Base-by-base conservation (phyloP, 2,888 invertebrate species). In the Pachymerium ferrugineum region DNA sequence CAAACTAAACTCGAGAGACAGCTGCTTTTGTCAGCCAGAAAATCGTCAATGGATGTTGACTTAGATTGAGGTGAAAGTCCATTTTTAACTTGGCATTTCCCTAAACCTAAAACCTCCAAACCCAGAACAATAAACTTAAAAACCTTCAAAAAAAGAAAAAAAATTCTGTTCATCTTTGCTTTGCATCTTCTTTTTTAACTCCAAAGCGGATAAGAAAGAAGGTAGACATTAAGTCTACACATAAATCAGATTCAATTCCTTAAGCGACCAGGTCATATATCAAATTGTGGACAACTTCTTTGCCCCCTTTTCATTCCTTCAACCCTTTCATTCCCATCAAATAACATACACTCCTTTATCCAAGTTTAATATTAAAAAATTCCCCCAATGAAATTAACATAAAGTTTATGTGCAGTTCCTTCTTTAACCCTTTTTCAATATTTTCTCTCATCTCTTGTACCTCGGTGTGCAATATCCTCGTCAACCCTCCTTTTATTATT, bases 211-310 rank as follows among this genome's bases (percentile, higher is more conserved):
- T 47, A 22, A 47, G 22, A 47, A 22, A 47, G 47, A 22, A 47
- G 47, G n/a, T 22, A 47, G 47, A 47, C 47, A 47, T 47, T 47
- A 47, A 47, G 47, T 47, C 47, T 47, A 12, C 47, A 19, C 47
- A 47, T 47, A 47, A 47, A 47, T 47, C 47, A 47, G 47, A 47
- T 47, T 47, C 47, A 47, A 47, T 47, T 47, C 47, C 47, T 19
- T 6, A 4, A 22, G 16, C 16, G 47, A 47, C 47, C 47, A 22
- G 47, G 19, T 47, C 47, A 22, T 47, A 47, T 47, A 47, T 47
- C 47, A 47, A 6, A 19, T n/a, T 19, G 47, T 19, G 47, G 47
- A 47, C 47, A 47, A 47, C 19, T 12, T 19, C 47, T 47, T 47
- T 47, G 5, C 47, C 10, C 47, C 22, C 47, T 3, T 19, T n/a